Percentiles rank a stretch among this genome's conserved stretches.
phyloP scores from a whole-genome alignment of 2,113 vertebrate species.

The Rhombomys opimus region DNA sequence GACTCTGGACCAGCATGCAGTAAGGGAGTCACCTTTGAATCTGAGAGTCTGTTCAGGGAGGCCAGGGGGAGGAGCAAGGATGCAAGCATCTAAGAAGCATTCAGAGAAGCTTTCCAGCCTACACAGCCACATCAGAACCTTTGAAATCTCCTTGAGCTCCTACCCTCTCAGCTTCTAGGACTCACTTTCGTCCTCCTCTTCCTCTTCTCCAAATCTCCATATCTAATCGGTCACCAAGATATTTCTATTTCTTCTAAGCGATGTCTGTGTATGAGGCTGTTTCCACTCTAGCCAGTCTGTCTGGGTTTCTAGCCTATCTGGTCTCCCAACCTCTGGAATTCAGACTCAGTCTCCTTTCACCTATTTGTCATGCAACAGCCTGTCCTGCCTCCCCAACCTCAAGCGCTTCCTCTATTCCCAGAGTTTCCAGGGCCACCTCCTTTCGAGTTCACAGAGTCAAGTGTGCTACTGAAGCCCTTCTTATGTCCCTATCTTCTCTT shows the following conservation, averaged over 20 bases:
- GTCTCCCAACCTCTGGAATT: not conserved
- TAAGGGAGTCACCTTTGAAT: not conserved
- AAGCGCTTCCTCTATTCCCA: not conserved
- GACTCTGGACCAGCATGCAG: not conserved
- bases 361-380: not conserved
- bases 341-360: not conserved
- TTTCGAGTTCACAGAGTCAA: not conserved
- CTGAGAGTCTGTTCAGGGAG: not conserved
- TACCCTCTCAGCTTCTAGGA: not conserved
- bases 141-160: not conserved
- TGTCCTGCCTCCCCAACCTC: not conserved
- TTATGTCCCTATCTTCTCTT: not conserved
- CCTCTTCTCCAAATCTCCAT: not conserved
- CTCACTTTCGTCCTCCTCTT: not conserved
- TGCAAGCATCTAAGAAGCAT: not conserved
- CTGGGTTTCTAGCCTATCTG: not conserved
- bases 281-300: not conserved
- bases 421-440: not conserved
- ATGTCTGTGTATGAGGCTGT: not conserved
- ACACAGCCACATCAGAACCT: not conserved
- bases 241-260: not conserved
- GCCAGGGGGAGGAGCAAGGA: not conserved
- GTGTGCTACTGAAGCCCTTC: not conserved
- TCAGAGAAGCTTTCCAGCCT: fast-evolving
- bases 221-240: not conserved